Evolutionary conservation across 23 tunicate genomes (phyloP).

Genomic region (Aplidium turbinatum): DNA sequence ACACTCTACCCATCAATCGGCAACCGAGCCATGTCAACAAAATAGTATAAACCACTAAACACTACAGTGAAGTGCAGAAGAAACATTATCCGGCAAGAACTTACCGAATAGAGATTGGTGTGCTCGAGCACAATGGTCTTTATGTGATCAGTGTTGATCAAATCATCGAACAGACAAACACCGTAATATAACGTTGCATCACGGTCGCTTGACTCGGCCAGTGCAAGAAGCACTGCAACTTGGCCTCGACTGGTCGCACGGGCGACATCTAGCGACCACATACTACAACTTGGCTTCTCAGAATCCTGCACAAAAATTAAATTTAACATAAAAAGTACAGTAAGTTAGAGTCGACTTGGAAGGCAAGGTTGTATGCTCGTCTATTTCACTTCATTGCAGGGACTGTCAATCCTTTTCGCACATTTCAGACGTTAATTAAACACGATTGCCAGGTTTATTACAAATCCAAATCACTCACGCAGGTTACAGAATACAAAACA

Average conservation of each 20-base stretch:
- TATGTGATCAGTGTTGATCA: slow-evolving; percentile 7
- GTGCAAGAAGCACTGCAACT: slow-evolving; percentile 50
- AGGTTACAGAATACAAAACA: too few relatives aligned
- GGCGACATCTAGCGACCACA: slow-evolving; percentile 70
- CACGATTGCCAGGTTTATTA: too few relatives aligned
- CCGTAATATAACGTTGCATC: slow-evolving; percentile 38
- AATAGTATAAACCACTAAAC: too few relatives aligned
- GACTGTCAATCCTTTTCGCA: too few relatives aligned
- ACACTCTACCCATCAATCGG: too few relatives aligned
- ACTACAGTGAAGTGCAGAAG: too few relatives aligned
- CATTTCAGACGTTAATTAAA: too few relatives aligned
- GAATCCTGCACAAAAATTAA: not conserved
- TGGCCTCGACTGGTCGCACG: slow-evolving; percentile 35
- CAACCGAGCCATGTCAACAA: too few relatives aligned
- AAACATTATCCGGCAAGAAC: too few relatives aligned
- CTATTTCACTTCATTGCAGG: too few relatives aligned
- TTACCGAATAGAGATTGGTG: slow-evolving; percentile 13
- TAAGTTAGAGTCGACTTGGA: not conserved
- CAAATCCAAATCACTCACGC: too few relatives aligned
- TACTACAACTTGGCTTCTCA: slow-evolving; percentile 8
- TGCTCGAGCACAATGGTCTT: slow-evolving; percentile 44
- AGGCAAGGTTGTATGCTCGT: not conserved
- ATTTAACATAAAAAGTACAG: too few relatives aligned
- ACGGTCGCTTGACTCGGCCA: slow-evolving; percentile 25
- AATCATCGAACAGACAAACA: slow-evolving; percentile 29